Conservation (phyloP, 2,113 vertebrate species). For the Dipodomys merriami region DNA sequence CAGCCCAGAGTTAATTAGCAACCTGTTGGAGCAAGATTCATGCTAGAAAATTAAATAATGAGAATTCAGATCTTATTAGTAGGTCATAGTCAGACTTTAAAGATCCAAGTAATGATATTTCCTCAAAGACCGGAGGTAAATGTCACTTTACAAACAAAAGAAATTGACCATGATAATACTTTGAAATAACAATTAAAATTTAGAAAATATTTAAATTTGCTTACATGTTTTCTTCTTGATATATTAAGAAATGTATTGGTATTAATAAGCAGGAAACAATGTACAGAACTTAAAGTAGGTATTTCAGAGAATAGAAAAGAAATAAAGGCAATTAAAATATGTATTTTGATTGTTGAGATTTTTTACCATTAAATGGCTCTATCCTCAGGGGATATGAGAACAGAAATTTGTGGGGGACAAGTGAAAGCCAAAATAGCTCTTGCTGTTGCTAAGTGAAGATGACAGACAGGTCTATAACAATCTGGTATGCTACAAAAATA, state of each 20-base stretch:
- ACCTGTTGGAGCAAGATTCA: not conserved
- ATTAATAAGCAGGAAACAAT: not conserved
- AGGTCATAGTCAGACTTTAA: constrained; percentile 41
- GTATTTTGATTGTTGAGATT: not conserved
- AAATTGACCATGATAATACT: not conserved
- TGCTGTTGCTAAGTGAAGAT: not conserved
- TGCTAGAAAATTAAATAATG: constrained; percentile 61
- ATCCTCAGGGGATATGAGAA: not conserved
- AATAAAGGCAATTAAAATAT: not conserved
- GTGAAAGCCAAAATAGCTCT: not conserved
- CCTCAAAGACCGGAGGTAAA: constrained; percentile 41
- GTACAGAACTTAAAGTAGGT: not conserved
- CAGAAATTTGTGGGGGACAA: not conserved
- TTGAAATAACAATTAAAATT: constrained; percentile 42
- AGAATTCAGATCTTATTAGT: constrained; percentile 50
- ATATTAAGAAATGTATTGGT: not conserved
- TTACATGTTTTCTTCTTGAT: constrained; percentile 31
- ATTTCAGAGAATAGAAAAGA: constrained; percentile 36
- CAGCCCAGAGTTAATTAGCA: constrained; percentile 27
- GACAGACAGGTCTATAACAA: not conserved
- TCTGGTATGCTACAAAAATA: constrained; percentile 21
- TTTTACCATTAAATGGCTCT: not conserved
- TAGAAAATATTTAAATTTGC: constrained; percentile 9
- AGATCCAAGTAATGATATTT: constrained; percentile 47
- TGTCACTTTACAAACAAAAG: constrained; percentile 49